A percentile compares a stretch with the other conserved stretches of the same genome.
Conservation (phyloP, 2,113 vertebrate species). For the Leptosomus discolor region DNA sequence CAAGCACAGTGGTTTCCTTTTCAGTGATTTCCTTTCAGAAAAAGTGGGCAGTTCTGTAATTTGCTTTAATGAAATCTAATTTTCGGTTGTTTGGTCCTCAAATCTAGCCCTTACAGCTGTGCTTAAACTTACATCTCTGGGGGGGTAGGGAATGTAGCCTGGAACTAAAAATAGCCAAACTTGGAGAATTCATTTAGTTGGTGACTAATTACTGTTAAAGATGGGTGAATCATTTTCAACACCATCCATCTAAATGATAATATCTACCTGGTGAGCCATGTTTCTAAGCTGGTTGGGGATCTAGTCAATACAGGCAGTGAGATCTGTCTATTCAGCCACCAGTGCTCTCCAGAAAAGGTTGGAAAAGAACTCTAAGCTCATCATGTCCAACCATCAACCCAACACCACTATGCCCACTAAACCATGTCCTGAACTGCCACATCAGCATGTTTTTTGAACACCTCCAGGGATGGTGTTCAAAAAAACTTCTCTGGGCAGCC, state of each 20-base stretch:
- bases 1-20: rapidly evolving
- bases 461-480: too few relatives aligned
- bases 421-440: background rate
- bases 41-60: background rate
- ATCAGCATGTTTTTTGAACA: too few relatives aligned
- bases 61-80: background rate
- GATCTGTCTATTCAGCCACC: background rate
- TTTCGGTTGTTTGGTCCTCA: background rate
- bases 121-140: background rate
- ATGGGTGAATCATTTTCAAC: background rate
- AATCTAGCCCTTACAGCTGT: background rate
- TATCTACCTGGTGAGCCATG: background rate
- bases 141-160: background rate
- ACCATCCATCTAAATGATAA: background rate
- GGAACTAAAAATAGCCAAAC: background rate
- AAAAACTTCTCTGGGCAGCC: too few relatives aligned
- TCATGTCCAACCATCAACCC: too few relatives aligned
- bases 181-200: background rate
- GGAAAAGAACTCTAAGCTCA: too few relatives aligned
- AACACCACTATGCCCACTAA: too few relatives aligned
- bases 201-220: background rate
- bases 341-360: background rate
- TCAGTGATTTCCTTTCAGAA: background rate
- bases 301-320: background rate
- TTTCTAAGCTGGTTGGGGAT: background rate